Evolutionary conservation across 2,888 invertebrate species (phyloP).

Genomic region (Conus canariensis): DNA sequence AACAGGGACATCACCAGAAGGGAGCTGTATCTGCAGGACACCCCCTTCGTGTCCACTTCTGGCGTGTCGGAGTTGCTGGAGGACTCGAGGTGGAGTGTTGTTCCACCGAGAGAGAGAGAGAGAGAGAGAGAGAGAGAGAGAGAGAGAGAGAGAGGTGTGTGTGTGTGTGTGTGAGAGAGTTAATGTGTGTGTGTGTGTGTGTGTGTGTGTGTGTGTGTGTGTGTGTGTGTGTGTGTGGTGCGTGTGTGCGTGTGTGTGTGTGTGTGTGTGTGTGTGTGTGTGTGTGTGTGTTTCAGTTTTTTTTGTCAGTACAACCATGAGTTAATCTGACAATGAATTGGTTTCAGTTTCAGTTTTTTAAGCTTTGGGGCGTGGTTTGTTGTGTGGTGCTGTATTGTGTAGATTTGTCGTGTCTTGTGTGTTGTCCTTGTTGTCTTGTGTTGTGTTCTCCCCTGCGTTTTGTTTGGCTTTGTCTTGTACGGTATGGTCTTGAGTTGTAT

Average conservation of each 20-base stretch:
- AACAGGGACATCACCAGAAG: conserved; percentile 46
- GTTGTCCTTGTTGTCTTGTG: too few relatives aligned
- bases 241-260: neutral
- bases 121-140: too few relatives aligned
- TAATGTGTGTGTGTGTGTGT: neutral
- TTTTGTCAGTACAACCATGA: too few relatives aligned
- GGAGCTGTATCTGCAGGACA: conserved; percentile 45
- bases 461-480: too few relatives aligned
- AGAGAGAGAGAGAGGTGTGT: neutral
- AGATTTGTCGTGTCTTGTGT: too few relatives aligned
- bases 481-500: too few relatives aligned
- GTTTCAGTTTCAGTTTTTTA: too few relatives aligned
- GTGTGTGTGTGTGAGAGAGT: too few relatives aligned
- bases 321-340: too few relatives aligned
- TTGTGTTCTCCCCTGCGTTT: too few relatives aligned
- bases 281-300: neutral
- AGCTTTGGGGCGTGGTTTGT: too few relatives aligned
- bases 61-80: conserved; percentile 45
- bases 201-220: neutral
- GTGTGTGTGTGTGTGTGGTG: conserved; percentile 6
- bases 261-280: neutral
- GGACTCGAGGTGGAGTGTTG: conserved; percentile 49
- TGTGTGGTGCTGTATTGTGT: too few relatives aligned
- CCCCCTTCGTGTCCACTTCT: conserved; percentile 47
- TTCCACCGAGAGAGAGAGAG: neutral